phyloP scores from a whole-genome alignment of 2,888 invertebrate genomes.

The Dermolepida albohirtum region DNA sequence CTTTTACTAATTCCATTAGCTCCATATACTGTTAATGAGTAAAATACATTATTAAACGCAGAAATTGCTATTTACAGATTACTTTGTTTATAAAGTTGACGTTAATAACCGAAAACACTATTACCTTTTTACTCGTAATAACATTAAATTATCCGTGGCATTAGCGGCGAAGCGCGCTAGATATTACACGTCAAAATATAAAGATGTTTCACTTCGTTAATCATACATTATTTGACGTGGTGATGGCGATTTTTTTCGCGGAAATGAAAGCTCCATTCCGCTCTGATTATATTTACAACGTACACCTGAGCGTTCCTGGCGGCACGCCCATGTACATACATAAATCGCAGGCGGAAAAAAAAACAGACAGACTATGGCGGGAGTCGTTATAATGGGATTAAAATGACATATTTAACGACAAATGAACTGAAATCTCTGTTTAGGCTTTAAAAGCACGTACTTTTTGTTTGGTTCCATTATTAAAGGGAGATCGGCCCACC shows the following conservation, averaged over 20 bases:
- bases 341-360: not conserved
- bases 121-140: no score
- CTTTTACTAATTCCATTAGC: no score
- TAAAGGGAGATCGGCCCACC: slow-evolving; percentile 27
- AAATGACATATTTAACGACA: slow-evolving; percentile 47
- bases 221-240: slow-evolving; percentile 16
- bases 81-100: no score
- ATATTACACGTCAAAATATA: slow-evolving; percentile 17
- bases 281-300: not conserved
- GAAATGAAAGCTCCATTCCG: slow-evolving; percentile 2
- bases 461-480: slow-evolving; percentile 42
- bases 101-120: no score
- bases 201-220: slow-evolving; percentile 16
- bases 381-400: slow-evolving; percentile 33
- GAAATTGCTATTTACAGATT: no score
- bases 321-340: slow-evolving; percentile 22
- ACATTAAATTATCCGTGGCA: no score
- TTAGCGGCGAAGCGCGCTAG: no score
- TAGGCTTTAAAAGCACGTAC: slow-evolving; percentile 43
- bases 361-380: not conserved
- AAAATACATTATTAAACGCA: no score
- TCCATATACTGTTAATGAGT: no score
- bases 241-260: slow-evolving; percentile 9
- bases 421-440: slow-evolving; percentile 46
- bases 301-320: slow-evolving; percentile 10